Conservation (phyloP, 2,888 invertebrate species). For the Sesia bembeciformis region DNA sequence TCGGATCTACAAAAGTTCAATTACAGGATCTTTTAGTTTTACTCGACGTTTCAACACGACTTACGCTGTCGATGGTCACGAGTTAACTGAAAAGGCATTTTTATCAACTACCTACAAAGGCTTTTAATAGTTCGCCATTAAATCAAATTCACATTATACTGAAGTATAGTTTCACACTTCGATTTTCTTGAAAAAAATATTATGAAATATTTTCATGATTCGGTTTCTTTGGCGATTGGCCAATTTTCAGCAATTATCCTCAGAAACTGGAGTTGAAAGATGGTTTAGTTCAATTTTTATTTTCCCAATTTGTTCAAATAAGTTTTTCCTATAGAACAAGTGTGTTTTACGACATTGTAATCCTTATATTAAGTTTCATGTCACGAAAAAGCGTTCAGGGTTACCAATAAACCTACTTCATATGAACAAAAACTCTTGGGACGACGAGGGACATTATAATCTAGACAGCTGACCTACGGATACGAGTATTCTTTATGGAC, state of each 20-base stretch:
- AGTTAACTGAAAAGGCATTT: too few species aligned
- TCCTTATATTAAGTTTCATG: constrained; percentile 10
- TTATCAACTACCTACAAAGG: too few species aligned
- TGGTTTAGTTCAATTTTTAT: background rate
- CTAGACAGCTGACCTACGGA: constrained; percentile 7
- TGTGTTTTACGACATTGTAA: background rate
- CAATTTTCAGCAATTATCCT: background rate
- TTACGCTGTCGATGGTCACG: too few species aligned
- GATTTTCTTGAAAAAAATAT: too few species aligned
- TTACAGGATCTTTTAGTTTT: too few species aligned
- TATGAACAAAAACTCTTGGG: constrained; percentile 16
- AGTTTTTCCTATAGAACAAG: background rate
- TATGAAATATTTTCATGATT: background rate
- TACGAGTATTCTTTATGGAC: background rate
- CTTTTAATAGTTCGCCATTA: too few species aligned
- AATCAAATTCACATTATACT: too few species aligned
- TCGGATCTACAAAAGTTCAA: too few species aligned
- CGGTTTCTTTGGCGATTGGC: background rate
- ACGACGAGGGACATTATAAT: constrained; percentile 15
- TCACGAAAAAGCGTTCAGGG: constrained; percentile 9
- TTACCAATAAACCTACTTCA: constrained; percentile 12
- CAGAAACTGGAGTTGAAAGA: background rate
- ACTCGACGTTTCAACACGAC: too few species aligned
- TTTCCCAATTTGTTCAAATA: background rate
- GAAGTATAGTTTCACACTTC: too few species aligned